Evolutionary conservation across 2,113 vertebrate genomes (phyloP).

Genomic region (cattle (Bos taurus)): ARS-UCD2.0 NC_037335.1:1271001-1271500

Average conservation of each 20-base stretch:
- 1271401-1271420: neutral
- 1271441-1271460: neutral
- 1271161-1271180: neutral
- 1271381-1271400: neutral
- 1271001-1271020: neutral
- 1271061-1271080: too few species aligned
- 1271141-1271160: neutral
- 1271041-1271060: too few species aligned
- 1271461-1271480: neutral
- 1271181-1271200: neutral
- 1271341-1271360: neutral
- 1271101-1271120: too few species aligned
- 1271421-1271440: neutral
- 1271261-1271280: neutral
- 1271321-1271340: neutral
- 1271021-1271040: neutral
- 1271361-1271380: neutral
- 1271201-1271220: neutral
- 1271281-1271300: neutral
- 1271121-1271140: neutral
- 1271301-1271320: neutral
- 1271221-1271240: neutral
- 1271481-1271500: neutral
- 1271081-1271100: rapidly evolving
- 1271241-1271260: too few species aligned